Evolutionary conservation across 2,888 invertebrate genomes (phyloP).

Genomic region (Cryptophagus acutangulus): DNA sequence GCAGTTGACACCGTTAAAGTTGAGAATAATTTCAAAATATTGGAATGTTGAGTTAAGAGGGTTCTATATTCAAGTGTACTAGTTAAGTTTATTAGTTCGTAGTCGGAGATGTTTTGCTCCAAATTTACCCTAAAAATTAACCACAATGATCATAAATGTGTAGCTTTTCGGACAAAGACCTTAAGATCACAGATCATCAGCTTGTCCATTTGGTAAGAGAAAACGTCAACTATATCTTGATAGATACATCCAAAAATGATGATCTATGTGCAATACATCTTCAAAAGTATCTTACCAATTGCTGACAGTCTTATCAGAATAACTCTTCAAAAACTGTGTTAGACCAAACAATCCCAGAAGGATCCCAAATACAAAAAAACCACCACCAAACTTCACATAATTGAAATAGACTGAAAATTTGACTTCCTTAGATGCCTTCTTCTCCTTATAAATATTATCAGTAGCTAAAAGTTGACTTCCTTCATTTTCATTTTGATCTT

Average conservation of each 20-base stretch:
- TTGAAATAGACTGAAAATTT: conserved; percentile 27
- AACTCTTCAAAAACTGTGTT: conserved; percentile 29
- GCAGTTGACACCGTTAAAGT: conserved; percentile 9
- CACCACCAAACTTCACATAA: conserved; percentile 33
- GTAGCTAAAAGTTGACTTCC: no score
- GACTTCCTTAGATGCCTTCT: conserved; percentile 29
- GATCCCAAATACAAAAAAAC: conserved; percentile 25
- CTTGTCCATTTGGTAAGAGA: no score
- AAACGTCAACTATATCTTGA: no score
- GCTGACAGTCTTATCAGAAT: conserved; percentile 31
- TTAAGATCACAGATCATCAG: no score
- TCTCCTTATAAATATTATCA: conserved; percentile 26
- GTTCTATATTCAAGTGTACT: conserved; percentile 9
- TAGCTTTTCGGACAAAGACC: no score
- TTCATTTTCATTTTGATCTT: no score
- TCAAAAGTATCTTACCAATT: no score
- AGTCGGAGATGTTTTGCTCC: conserved; percentile 15
- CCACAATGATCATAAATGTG: no score
- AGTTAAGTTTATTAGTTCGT: conserved; percentile 11
- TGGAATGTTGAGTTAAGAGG: conserved; percentile 4
- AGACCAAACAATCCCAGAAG: conserved; percentile 27
- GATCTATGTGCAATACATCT: no score
- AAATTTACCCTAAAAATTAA: conserved; percentile 21
- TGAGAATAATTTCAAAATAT: conserved; percentile 16
- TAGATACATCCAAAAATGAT: no score